Percentiles rank a stretch among this genome's conserved stretches.
These are phyloP conservation scores for Galerucella calmariensis DNA, from an alignment of 2,888 invertebrate genomes.

Conservation along the genomic window DNA sequence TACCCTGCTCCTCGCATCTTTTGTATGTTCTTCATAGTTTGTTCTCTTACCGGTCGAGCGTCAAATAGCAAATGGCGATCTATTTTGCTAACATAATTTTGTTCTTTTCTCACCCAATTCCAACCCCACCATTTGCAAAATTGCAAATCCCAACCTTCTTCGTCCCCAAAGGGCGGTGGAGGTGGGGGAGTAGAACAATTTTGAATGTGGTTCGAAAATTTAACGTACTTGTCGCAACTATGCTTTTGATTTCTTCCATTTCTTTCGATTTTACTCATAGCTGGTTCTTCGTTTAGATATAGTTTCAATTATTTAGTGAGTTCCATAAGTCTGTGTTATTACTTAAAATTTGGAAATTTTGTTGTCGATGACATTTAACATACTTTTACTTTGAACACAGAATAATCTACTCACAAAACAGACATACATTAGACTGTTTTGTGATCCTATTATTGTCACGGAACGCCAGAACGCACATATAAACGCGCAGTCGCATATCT, in stretches of 20 bases:
- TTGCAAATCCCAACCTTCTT: slow-evolving; percentile 51
- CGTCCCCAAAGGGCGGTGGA: slow-evolving; percentile 48
- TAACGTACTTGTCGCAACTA: not conserved
- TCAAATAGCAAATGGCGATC: not conserved
- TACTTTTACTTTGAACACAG: not conserved
- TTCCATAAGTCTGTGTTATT: not conserved
- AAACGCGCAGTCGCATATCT: no score
- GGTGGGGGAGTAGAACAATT: slow-evolving; percentile 15
- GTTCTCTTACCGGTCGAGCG: not conserved
- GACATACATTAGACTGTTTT: no score
- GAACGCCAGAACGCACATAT: no score
- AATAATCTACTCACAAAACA: no score
- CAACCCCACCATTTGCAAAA: slow-evolving; percentile 55
- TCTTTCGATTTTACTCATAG: not conserved
- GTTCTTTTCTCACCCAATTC: slow-evolving; percentile 51
- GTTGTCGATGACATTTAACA: not conserved
- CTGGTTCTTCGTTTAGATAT: not conserved
- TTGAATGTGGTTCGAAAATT: not conserved
- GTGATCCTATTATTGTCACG: no score
- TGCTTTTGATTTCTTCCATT: not conserved
- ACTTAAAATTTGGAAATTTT: not conserved
- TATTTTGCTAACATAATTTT: slow-evolving; percentile 6
- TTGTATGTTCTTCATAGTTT: not conserved
- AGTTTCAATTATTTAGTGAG: not conserved
- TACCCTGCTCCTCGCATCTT: slow-evolving; percentile 2